Evolutionary conservation across 2,888 invertebrate genomes (phyloP), one percentile per base, ranked within the genome.

Genomic region (Geotrupes spiniger): DNA sequence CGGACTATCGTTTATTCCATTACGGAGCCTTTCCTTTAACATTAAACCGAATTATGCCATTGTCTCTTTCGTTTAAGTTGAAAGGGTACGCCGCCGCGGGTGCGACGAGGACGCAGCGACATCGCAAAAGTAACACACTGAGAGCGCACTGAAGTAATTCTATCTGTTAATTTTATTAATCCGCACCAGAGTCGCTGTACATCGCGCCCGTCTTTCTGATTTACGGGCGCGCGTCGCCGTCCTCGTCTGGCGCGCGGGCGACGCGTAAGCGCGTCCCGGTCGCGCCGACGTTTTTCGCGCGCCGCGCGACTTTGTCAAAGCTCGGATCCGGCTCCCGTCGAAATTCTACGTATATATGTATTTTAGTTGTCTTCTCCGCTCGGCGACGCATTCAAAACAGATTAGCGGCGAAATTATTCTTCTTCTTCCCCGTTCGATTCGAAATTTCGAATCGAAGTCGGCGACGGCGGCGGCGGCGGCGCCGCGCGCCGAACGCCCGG

Each of bases 131-230:
- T 54, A 58, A 54, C 53, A 55, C 57, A 58, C 56, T 52, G 58
- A 56, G 58, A 56, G 54, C 61, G 59, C 63, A 59, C 57, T 63
- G 63, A 62, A 66, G 66, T 67, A 66, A 66, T 64, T 68, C 66
- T 68, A 68, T 69, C 67, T 67, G 68, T 69, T 70, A 69, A 69
- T 69, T 69, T 69, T 66, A 68, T 70, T 69, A 70, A 69, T 68
- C 68, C 68, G 63, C 56, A 61, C 63, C 61, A 56, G 54, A 54
- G 54, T 54, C 49, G 51, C 54, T 52, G 41, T 49, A 46, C 52
- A 49, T 43, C 46, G 42, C 12, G n/a, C 28, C 46, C 43, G 46
- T 33, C 52, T 54, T 54, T 51, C 52, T 52, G 54, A 54, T 54
- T 54, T 54, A 54, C 54, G 49, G n/a, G n/a, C 51, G 44, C 45